Evolutionary conservation across 2,797 vertebrate genomes (phyloP), one percentile per base, ranked within the genome.

Genomic region (Sorex maritimensis): DNA sequence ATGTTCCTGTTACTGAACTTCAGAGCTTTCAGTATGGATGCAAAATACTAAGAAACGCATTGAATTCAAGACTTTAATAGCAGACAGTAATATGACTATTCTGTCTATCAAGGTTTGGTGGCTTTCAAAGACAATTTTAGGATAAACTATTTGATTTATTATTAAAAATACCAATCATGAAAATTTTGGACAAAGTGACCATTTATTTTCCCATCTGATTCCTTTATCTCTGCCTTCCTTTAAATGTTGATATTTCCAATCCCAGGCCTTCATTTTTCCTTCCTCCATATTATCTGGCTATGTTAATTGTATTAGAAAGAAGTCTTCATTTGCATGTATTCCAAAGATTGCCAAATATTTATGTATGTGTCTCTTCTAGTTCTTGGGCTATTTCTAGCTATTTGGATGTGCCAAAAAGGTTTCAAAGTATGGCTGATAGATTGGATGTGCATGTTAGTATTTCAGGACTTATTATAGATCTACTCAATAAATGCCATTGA

Each of bases 11-110:
- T 55, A 68, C 67, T 82, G 55, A 85, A 79, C 79, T 92, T 94
- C 69, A 61, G 38, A 55, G 52, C 26, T 88, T 81, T 67, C 34
- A 46, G 4, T 85, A 26, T 88, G n/a, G 72, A 15, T 90, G 58
- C 63, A 65, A 93, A 74, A 24, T 14, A 68, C 81, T 90, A 90
- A 81, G 58, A 41, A 90, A 11, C 49, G 67, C 26, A 58, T 21
- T 85, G n/a, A 84, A 63, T 49, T 90, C 72, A 90, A 52, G 67
- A 28, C 77, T 87, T 86, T 86, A 61, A 30, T 4, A 72, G 58
- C n/a, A 82, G 61, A 19, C 17, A 79, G 24, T 69, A 69, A 81
- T 84, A 52, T 49, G 34, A 12, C 19, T 88, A 81, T 78, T 2
- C 15, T 28, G 58, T 55, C 15, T 69, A 72, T 71, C 14, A 79